Conservation (phyloP, 2,888 invertebrate species). For the Chouioia cunea region DNA sequence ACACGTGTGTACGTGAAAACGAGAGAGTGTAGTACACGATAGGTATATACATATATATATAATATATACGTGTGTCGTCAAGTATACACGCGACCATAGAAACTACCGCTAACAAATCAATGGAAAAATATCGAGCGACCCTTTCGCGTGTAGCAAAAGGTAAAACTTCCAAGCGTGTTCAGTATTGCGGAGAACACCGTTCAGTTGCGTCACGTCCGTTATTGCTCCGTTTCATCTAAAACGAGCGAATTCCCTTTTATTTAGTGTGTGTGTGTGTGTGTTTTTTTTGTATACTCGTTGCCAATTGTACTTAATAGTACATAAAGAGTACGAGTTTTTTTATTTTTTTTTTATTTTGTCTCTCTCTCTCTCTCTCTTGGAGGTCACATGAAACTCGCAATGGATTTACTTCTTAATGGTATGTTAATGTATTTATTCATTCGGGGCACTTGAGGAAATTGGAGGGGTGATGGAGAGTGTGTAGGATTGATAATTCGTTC, state of each 20-base stretch:
- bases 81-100: conserved; percentile 53
- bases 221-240: too few species aligned
- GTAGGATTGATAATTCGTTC: too few species aligned
- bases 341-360: too few species aligned
- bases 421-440: too few species aligned
- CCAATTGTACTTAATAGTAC: too few species aligned
- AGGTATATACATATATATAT: conserved; percentile 16
- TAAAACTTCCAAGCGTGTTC: conserved; percentile 53
- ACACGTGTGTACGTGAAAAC: neutral
- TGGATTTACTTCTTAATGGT: too few species aligned
- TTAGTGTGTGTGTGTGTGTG: neutral
- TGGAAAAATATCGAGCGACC: conserved; percentile 60
- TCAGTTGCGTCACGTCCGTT: conserved; percentile 41
- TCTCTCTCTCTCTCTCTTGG: too few species aligned
- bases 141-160: conserved; percentile 50
- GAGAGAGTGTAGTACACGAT: neutral
- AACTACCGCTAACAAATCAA: conserved; percentile 55
- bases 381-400: too few species aligned
- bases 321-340: too few species aligned
- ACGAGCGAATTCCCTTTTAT: neutral
- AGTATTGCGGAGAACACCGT: conserved; percentile 54
- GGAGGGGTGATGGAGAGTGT: too few species aligned
- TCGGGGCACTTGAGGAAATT: too few species aligned
- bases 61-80: conserved; percentile 3
- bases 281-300: neutral